Base-by-base conservation (phyloP, 2,113 vertebrate genomes). In the Gorsachius goisagi region DNA sequence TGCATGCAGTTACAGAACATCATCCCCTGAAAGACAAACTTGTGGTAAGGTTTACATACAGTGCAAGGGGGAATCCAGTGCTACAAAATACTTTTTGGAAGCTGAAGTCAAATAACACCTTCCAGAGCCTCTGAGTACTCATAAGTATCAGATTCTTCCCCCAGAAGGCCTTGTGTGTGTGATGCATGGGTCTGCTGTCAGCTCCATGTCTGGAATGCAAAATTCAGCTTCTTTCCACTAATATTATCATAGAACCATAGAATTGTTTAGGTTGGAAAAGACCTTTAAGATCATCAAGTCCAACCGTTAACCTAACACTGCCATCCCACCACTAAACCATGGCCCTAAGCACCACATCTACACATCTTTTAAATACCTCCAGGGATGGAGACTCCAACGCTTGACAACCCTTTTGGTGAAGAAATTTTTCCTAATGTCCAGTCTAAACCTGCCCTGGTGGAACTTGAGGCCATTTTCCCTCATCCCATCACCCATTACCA, bases 161-260 rank as follows among this genome's bases (percentile, higher is more conserved):
- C 19, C 15, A 68, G 39, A 72, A 72, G 75, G 4, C 18, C 32
- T 67, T 0, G 0, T 32, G 33, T 47, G 26, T 50, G 28, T 50
- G 11, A 33, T 68, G 50, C 22, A 28, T 3, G 6, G 9, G 11
- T n/a, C 52, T 85, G n/a, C 58, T 52, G 32, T 24, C 60, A 55
- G 12, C 13, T 75, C 49, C 45, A 30, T 5, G 2, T 11, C 49
- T 49, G 50, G 35, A 83, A 73, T 14, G 35, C 7, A 76, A 12
- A 59, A 56, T 84, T 91, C 35, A 24, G 5, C 49, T 68, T 76
- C 27, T 66, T 93, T 73, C 58, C 15, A 23, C 11, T 44, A 72
- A 2, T 9, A 6, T 39, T 62, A 55, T 10, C n/a, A 44, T 44
- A 44, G 15, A 44, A 44, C 15, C 41, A 44, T 44, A 6, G 13